Conservation (phyloP, 2,888 invertebrate genomes). For the Andrena marginata region DNA sequence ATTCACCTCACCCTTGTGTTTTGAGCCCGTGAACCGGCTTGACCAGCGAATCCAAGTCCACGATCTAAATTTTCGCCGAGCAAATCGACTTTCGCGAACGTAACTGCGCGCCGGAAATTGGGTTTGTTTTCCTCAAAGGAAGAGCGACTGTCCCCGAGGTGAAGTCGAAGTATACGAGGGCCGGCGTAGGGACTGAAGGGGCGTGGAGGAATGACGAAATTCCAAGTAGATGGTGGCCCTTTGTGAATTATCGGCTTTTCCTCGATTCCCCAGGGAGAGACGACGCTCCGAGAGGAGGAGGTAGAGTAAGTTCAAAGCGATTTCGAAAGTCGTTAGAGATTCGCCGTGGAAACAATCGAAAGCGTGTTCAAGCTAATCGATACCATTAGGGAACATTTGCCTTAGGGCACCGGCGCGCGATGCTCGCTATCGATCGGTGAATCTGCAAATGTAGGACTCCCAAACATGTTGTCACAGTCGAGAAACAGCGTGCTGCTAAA, state of each 20-base stretch:
- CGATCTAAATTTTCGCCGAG: background rate
- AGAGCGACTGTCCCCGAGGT: slow-evolving; percentile 31
- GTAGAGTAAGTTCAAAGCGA: slow-evolving; percentile 6
- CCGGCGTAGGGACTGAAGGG: slow-evolving; percentile 13
- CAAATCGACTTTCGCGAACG: slow-evolving; percentile 13
- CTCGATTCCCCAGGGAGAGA: slow-evolving; percentile 9
- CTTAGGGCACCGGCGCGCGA: slow-evolving; percentile 19
- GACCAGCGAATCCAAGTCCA: background rate
- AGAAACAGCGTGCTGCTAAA: slow-evolving; percentile 14
- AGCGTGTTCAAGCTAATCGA: slow-evolving; percentile 28
- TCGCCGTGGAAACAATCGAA: slow-evolving; percentile 38
- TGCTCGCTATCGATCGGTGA: slow-evolving; percentile 45
- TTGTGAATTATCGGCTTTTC: slow-evolving; percentile 60
- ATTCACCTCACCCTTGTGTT: background rate
- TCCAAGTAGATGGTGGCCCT: slow-evolving; percentile 60
- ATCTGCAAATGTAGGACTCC: slow-evolving; percentile 47
- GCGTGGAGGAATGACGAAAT: slow-evolving; percentile 39
- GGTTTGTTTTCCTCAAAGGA: slow-evolving; percentile 40
- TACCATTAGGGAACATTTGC: slow-evolving; percentile 36
- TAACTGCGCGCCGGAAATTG: slow-evolving; percentile 38
- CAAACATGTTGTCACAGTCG: slow-evolving; percentile 33
- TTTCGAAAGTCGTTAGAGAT: slow-evolving; percentile 27
- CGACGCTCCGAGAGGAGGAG: background rate
- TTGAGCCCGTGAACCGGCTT: background rate
- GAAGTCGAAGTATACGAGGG: slow-evolving; percentile 27